Evolutionary conservation across 1,140 invertebrate species (phyloP).

Genomic region (Caenorhabditis elegans): WBcel235 BX284604.4:1127501-1128000

Average conservation of each 20-base stretch:
- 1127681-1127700: background rate
- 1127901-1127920: background rate
- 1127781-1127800: background rate
- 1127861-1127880: conserved; percentile 24
- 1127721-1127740: background rate
- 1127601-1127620: too few relatives aligned
- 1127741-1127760: background rate
- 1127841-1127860: conserved; percentile 35
- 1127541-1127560: too few relatives aligned
- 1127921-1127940: background rate
- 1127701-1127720: background rate
- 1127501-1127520: too few relatives aligned
- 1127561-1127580: too few relatives aligned
- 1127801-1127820: conserved; percentile 1
- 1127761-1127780: background rate
- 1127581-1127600: too few relatives aligned
- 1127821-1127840: conserved; percentile 36
- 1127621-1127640: too few relatives aligned
- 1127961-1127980: conserved; percentile 25
- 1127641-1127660: too few relatives aligned
- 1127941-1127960: background rate
- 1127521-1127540: too few relatives aligned
- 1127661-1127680: background rate
- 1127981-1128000: background rate
- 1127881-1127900: background rate